These are phyloP conservation scores for Thalassarche chlororhynchos DNA, from an alignment of 2,113 vertebrate genomes.

Conservation along the genomic window DNA sequence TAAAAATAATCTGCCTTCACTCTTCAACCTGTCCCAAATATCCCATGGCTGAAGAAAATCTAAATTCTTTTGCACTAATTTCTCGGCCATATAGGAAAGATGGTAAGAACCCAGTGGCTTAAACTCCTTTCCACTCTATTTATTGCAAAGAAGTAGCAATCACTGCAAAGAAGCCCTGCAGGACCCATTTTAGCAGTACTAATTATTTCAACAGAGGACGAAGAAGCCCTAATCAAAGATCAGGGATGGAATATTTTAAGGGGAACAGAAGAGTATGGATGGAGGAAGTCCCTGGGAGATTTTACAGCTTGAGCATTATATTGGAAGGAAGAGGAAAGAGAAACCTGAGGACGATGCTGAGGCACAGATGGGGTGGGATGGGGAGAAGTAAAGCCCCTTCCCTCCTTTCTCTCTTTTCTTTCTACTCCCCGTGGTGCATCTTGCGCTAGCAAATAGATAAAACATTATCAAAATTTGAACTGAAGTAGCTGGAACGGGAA, in stretches of 20 bases:
- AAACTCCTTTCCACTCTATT: background rate
- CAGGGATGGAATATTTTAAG: background rate
- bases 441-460: background rate
- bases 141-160: background rate
- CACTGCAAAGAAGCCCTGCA: background rate
- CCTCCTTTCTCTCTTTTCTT: background rate
- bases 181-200: background rate
- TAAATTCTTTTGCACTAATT: background rate
- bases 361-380: background rate
- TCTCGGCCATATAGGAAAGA: background rate
- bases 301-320: background rate
- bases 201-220: background rate
- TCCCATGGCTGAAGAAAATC: background rate
- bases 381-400: background rate
- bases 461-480: background rate
- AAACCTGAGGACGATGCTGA: background rate
- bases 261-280: background rate
- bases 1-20: background rate
- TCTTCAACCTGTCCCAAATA: background rate
- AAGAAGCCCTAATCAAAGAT: background rate
- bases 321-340: background rate
- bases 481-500: background rate
- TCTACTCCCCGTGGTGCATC: background rate
- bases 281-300: background rate
- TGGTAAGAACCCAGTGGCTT: background rate